Percentiles rank a stretch among this genome's conserved stretches.
Evolutionary conservation across 2,888 invertebrate genomes (phyloP).

Genomic region (Lamellibrachia columna): DNA sequence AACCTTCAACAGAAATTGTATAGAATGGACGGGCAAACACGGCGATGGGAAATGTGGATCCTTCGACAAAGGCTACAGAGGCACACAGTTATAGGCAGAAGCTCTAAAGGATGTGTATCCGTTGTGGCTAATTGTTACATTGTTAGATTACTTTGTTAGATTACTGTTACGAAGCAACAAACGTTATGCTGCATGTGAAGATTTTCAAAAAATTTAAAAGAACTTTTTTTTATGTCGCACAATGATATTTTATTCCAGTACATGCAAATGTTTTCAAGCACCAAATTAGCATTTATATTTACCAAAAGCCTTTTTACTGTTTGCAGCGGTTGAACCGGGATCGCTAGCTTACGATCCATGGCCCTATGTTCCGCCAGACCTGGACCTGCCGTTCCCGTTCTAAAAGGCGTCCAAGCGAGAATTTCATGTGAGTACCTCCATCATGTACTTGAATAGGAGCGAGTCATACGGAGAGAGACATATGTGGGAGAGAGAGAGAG

Average conservation of each 20-base stretch:
- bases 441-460: neutral
- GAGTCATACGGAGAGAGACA: too few species aligned
- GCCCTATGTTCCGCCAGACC: neutral
- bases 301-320: neutral
- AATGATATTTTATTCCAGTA: neutral
- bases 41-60: neutral
- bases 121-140: neutral
- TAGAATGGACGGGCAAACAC: neutral
- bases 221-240: neutral
- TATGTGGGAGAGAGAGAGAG: neutral
- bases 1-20: neutral
- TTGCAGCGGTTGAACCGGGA: neutral
- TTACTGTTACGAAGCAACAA: neutral
- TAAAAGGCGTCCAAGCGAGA: constrained; percentile 10
- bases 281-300: neutral
- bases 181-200: neutral
- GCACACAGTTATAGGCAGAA: neutral
- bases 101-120: neutral
- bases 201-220: neutral
- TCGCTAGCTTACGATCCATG: neutral
- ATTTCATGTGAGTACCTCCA: neutral
- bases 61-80: neutral
- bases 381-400: constrained; percentile 6
- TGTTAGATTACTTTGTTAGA: neutral
- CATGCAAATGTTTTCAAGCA: neutral